Evolutionary conservation across 35 echinoderm and acorn worm species (phyloP).

Genomic region (Eucidaris tribuloides): DNA sequence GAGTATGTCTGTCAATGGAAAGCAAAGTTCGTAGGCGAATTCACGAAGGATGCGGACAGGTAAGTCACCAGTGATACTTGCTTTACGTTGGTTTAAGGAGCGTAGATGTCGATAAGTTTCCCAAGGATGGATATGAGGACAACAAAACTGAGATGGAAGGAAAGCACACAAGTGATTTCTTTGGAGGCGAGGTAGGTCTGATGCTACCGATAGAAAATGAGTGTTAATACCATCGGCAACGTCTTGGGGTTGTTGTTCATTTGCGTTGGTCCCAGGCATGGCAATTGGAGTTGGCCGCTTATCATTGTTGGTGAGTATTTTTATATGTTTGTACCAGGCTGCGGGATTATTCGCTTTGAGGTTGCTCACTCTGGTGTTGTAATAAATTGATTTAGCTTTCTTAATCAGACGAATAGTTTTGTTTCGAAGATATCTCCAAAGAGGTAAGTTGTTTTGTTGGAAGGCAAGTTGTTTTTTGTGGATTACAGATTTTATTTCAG

Average conservation of each 20-base stretch:
- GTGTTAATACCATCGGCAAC: background rate
- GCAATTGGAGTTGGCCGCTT: background rate
- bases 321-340: background rate
- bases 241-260: background rate
- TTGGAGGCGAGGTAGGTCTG: background rate
- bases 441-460: background rate
- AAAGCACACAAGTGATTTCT: background rate
- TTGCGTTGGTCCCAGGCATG: no score
- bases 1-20: conserved; percentile 30
- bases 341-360: background rate
- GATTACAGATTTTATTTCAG: background rate
- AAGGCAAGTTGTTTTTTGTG: background rate
- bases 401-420: no score
- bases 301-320: background rate
- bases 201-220: background rate
- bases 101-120: background rate
- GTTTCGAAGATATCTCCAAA: no score
- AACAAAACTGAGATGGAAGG: background rate
- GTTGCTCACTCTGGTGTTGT: no score
- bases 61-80: background rate
- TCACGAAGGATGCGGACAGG: background rate
- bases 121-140: background rate
- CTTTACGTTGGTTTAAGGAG: background rate
- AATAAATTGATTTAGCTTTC: no score
- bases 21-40: background rate